These are phyloP conservation scores for Antheraea mylitta DNA, from an alignment of 1,140 invertebrate species.

Conservation along the genomic window DNA sequence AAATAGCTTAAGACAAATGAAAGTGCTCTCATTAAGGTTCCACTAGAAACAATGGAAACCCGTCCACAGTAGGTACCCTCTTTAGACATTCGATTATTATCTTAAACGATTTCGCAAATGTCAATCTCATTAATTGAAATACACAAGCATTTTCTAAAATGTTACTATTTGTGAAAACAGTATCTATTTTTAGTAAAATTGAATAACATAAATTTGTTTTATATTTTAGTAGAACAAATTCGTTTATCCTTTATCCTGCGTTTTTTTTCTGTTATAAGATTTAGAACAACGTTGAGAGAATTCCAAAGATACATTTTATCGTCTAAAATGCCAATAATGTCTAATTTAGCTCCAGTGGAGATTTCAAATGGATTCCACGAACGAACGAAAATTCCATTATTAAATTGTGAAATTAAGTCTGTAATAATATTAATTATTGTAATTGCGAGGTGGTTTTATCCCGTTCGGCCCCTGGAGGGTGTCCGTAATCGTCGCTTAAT, in stretches of 20 bases:
- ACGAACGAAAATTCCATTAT: conserved; percentile 51
- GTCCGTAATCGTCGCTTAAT: conserved; percentile 68
- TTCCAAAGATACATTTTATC: background rate
- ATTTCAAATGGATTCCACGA: conserved; percentile 11
- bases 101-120: background rate
- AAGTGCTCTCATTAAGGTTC: conserved; percentile 8
- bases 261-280: background rate
- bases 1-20: conserved; percentile 13
- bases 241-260: no score
- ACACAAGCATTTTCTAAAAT: background rate
- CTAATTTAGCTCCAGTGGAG: background rate
- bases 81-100: background rate
- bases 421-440: conserved; percentile 67
- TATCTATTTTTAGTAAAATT: background rate
- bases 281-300: background rate
- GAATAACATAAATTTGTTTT: no score
- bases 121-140: background rate
- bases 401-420: conserved; percentile 52
- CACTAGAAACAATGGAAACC: background rate
- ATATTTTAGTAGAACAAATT: no score
- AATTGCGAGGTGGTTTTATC: conserved; percentile 53
- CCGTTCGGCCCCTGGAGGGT: conserved; percentile 40
- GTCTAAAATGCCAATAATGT: conserved; percentile 1
- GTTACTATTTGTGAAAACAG: background rate
- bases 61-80: background rate